phyloP scores from a whole-genome alignment of 2,797 vertebrate genomes.

The Kryptolebias ocellatus region DNA sequence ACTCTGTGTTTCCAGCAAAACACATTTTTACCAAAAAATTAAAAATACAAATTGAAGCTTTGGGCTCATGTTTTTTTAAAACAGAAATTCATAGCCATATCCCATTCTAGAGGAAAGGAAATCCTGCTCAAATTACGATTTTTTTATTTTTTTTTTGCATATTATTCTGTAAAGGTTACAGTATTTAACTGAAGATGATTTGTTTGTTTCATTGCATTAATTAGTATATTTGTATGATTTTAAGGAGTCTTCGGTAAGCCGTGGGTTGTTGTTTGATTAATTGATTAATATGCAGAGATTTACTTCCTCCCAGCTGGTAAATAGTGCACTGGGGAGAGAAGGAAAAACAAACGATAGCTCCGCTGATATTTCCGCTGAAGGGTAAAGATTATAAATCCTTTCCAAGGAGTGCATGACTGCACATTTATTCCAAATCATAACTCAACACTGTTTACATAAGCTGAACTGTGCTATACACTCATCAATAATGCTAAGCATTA shows the following conservation, averaged over 20 bases:
- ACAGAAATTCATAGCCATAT: neutral
- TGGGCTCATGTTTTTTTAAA: neutral
- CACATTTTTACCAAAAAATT: neutral
- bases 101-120: neutral
- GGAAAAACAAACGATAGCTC: constrained; percentile 70
- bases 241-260: constrained; percentile 46
- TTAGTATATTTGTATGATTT: constrained; percentile 33
- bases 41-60: neutral
- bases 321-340: constrained; percentile 61
- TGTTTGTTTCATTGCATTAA: constrained; percentile 26
- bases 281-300: constrained; percentile 71
- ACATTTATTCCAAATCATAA: constrained; percentile 70
- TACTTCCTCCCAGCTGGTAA: constrained; percentile 70
- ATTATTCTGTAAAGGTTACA: constrained; percentile 12
- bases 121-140: neutral
- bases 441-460: constrained; percentile 69
- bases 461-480: constrained; percentile 53
- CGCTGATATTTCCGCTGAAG: constrained; percentile 77
- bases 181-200: constrained; percentile 33
- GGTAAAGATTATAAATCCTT: constrained; percentile 71
- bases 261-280: constrained; percentile 70
- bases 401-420: constrained; percentile 63
- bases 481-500: constrained; percentile 63
- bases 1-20: constrained; percentile 1
- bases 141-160: neutral